Evolutionary conservation across 2,113 vertebrate genomes (phyloP), one percentile per base, ranked within the genome.

Genomic region (Tautogolabrus adspersus): DNA sequence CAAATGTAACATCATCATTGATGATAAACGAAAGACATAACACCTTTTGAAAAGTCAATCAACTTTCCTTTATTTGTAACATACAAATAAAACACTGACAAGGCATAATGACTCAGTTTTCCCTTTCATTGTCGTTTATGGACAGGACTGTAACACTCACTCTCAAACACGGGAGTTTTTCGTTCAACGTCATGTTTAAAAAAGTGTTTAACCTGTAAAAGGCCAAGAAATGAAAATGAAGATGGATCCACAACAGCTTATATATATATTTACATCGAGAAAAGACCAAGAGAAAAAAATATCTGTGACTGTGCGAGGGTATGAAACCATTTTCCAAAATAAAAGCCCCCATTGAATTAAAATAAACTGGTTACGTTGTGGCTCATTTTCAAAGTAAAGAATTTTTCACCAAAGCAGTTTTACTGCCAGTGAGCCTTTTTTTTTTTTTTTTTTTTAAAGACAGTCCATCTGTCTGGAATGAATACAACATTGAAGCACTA

Each of bases 41-140:
- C n/a, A 61, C 37, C 19, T 60, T 18, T 67, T 69, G 78, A 87
- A 83, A 93, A 92, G 88, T 93, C 85, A 91, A 93, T 92, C 80
- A 91, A 92, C 84, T 92, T 94, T 92, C 86, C 82, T 94, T 93
- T 92, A 93, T 93, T 93, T 93, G 92, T 90, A 91, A 93, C 93
- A 93, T 92, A 93, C 93, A 95, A 95, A 95, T 91, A 91, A 94
- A 95, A 95, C 93, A 94, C 91, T 90, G 88, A 92, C 87, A 92
- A 94, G 93, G 93, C 94, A 91, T 88, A 93, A 94, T 89, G 88
- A 93, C 88, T 88, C 84, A 77, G 69, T 70, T 88, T 92, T 94
- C 92, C 91, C 85, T 93, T 94, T 93, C 88, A 85, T 87, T 83
- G 82, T 90, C 69, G 77, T 86, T 81, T 81, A 90, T 83, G 80